Base-by-base conservation (phyloP, 1,140 invertebrate species). In the Solen grandis region DNA sequence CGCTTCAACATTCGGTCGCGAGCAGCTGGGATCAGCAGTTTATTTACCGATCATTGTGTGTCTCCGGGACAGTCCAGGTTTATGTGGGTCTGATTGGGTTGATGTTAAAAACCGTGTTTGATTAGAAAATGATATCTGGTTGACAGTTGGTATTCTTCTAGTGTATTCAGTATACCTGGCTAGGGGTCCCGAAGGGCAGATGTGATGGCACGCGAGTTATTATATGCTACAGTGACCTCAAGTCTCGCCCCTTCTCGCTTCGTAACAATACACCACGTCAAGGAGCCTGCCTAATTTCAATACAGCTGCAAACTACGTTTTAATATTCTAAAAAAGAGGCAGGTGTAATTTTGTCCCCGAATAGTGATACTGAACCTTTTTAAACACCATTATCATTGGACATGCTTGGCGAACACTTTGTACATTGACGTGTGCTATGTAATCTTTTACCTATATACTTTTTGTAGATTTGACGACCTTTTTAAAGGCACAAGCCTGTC, bases 191-290 rank as follows among this genome's bases (percentile, higher is more conserved):
- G n/a, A 16, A 65, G 75, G 75, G n/a, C 75, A 69, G 75, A 78
- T 78, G 75, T 69, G 35, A n/a, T 13, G 75, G 75, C 75, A 78
- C 63, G 75, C 75, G 75, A 78, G 69, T 78, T 60, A 78, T 78
- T 78, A 78, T 38, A 69, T 27, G 75, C 50, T 35, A 50, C 63
- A 60, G 36, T 69, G 35, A 46, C 35, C 50, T 10, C 73, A 29
- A 41, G 59, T 22, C 46, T 65, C 59, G 60, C 25, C 60, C 41
- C 41, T 10, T 8, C 8, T 46, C 41, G 41, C 41, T 8, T 10
- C 19, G n/a, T n/a, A n/a, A n/a, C n/a, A n/a, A 46, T 19, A 46
- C 8, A 46, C 8, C 41, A 10, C 19, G 41, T 46, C 41, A 19
- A 8, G 8, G 8, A 46, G 41, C 41, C 65, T 16, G 5, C 54